phyloP scores from a whole-genome alignment of 2,113 vertebrate genomes.

The Vulpes lagopus region DNA sequence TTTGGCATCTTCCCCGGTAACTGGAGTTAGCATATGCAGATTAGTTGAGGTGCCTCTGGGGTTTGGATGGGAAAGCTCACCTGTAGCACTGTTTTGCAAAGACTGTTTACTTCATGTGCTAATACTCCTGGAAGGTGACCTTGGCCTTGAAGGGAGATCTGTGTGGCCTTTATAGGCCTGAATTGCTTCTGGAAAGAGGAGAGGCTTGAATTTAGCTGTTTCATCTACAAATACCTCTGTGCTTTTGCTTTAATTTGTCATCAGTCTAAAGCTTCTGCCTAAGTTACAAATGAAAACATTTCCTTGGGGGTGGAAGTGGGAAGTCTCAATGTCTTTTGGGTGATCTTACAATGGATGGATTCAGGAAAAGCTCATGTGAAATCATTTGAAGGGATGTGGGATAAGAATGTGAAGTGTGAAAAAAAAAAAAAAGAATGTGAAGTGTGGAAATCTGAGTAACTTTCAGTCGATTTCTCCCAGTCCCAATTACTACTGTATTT shows the following conservation, averaged over 20 bases:
- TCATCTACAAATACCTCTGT: constrained; percentile 11
- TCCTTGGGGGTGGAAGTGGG: not conserved
- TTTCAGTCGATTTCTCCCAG: not conserved
- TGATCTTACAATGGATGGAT: not conserved
- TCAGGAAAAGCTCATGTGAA: not conserved
- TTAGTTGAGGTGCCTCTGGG: not conserved
- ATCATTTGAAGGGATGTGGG: not conserved
- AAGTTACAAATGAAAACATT: constrained; percentile 30
- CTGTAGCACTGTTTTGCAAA: constrained; percentile 34
- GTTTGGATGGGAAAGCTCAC: not conserved
- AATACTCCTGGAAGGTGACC: not conserved
- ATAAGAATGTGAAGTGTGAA: not conserved
- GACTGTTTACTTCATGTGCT: constrained; percentile 25
- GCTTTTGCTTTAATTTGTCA: constrained; percentile 50
- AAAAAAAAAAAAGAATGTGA: not conserved
- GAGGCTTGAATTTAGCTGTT: constrained; percentile 19
- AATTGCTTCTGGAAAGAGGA: not conserved
- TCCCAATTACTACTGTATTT: not conserved
- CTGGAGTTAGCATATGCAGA: constrained; percentile 44
- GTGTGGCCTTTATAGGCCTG: not conserved
- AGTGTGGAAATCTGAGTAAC: not conserved
- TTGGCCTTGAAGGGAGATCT: not conserved
- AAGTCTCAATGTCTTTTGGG: not conserved
- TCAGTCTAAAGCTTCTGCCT: not conserved
- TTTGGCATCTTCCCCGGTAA: constrained; percentile 63